phyloP scores from a whole-genome alignment of 2,113 vertebrate species.

The Axis porcinus region DNA sequence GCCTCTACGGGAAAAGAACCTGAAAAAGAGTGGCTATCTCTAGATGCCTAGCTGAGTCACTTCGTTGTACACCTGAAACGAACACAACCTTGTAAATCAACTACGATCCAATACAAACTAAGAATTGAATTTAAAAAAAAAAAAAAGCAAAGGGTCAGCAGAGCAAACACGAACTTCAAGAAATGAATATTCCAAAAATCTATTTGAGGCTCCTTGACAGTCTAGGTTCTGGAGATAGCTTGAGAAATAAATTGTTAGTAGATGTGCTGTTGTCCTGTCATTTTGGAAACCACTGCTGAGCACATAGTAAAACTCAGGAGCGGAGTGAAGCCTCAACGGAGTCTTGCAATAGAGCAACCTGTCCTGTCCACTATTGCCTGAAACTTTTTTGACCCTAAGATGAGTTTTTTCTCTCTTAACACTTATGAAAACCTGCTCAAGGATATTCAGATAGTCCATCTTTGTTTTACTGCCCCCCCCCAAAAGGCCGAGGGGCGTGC shows the following conservation, averaged over 20 bases:
- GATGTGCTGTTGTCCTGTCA: not conserved
- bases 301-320: fast-evolving
- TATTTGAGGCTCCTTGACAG: not conserved
- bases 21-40: not conserved
- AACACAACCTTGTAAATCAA: not conserved
- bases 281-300: not conserved
- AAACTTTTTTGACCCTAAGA: not conserved
- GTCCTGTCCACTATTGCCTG: not conserved
- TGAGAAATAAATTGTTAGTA: not conserved
- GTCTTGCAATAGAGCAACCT: not conserved
- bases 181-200: not conserved
- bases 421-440: not conserved
- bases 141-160: not conserved
- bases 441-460: not conserved
- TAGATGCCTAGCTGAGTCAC: not conserved
- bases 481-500: not conserved
- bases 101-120: not conserved
- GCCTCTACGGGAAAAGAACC: not conserved
- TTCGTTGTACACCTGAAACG: not conserved
- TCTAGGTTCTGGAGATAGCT: not conserved
- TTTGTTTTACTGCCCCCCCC: not conserved
- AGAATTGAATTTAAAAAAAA: not conserved
- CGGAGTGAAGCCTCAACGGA: not conserved
- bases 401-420: not conserved
- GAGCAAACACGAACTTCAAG: not conserved